Evolutionary conservation across 1,140 invertebrate species (phyloP).

Genomic region (Pachypeltis micranthus): DNA sequence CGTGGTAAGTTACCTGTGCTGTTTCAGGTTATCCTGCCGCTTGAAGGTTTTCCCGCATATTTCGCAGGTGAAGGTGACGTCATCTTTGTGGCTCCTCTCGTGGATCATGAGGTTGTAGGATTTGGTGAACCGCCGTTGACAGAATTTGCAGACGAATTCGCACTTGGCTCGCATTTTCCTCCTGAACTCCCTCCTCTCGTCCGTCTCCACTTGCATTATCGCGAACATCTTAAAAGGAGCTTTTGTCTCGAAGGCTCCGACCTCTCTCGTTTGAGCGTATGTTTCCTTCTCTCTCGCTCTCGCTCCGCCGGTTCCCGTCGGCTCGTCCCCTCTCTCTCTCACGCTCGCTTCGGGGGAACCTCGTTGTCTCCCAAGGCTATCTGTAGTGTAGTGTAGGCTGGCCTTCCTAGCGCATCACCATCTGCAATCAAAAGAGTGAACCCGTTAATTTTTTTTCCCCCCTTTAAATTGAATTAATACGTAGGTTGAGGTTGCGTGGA

Average conservation of each 20-base stretch:
- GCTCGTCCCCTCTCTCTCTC: constrained; percentile 1
- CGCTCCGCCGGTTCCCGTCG: background rate
- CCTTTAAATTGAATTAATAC: background rate
- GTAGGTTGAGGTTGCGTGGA: no score
- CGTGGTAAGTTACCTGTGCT: constrained; percentile 77
- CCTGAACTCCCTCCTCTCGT: constrained; percentile 80
- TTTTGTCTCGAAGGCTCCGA: background rate
- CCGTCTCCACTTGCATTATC: constrained; percentile 79
- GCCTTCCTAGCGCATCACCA: constrained; percentile 15
- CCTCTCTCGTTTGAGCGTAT: background rate
- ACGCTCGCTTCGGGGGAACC: background rate
- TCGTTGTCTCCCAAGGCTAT: constrained; percentile 15
- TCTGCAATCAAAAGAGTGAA: constrained; percentile 6
- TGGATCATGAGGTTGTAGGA: constrained; percentile 99
- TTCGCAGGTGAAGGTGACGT: constrained; percentile 96
- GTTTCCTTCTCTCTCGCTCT: background rate
- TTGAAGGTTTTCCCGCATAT: constrained; percentile 98
- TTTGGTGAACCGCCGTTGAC: constrained; percentile 96
- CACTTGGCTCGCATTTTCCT: constrained; percentile 88
- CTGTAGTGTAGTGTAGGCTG: constrained; percentile 8
- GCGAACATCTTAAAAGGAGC: constrained; percentile 57
- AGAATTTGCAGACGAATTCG: constrained; percentile 98
- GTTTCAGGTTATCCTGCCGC: constrained; percentile 88
- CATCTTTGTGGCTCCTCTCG: constrained; percentile 95
- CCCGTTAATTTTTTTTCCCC: constrained; percentile 4